Evolutionary conservation across 2,797 vertebrate genomes (phyloP).

Genomic region (Myotis findleyi): DNA sequence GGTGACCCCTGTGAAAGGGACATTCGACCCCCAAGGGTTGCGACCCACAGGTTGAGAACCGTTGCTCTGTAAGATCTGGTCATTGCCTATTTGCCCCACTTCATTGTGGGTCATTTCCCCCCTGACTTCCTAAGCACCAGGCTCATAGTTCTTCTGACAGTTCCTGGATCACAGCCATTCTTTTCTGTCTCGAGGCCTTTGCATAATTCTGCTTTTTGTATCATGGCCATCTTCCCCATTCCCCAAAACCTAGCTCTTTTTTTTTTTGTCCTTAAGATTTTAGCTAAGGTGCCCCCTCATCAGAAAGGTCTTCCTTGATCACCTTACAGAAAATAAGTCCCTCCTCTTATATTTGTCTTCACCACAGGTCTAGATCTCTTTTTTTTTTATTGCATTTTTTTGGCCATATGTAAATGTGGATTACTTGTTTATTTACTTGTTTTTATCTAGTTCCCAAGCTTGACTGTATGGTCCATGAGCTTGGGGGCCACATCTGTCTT

Average conservation of each 20-base stretch:
- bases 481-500: neutral
- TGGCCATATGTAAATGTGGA: neutral
- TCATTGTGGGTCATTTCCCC: neutral
- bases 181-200: neutral
- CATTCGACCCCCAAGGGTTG: too few species aligned
- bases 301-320: neutral
- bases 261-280: neutral
- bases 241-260: neutral
- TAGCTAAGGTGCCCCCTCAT: neutral
- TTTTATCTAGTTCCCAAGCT: neutral
- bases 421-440: neutral
- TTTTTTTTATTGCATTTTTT: slow-evolving; percentile 10
- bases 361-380: neutral
- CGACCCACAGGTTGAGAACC: too few species aligned
- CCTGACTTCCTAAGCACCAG: neutral
- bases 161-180: neutral
- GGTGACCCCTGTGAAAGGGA: too few species aligned
- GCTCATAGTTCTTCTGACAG: neutral
- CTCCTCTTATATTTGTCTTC: neutral
- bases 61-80: neutral
- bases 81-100: neutral
- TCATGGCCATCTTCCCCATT: neutral
- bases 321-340: neutral
- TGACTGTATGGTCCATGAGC: neutral
- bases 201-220: neutral